Conservation (phyloP, 1,140 invertebrate genomes). For the Papilio machaon region DNA sequence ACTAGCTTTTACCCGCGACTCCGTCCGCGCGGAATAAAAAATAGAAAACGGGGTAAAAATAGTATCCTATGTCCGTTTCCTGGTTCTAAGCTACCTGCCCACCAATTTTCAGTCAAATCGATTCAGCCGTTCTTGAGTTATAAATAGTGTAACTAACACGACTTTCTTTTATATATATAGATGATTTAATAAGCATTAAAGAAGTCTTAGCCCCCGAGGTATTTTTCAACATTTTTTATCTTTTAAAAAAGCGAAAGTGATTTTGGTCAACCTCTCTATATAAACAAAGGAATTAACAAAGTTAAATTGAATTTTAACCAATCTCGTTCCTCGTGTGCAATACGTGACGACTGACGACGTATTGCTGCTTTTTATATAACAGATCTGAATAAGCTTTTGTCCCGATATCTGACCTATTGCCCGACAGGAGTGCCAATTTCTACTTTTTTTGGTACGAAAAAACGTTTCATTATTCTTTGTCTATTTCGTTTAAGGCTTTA, state of each 20-base stretch:
- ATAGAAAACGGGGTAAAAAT: no score
- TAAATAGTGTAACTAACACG: no score
- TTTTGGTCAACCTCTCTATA: not conserved
- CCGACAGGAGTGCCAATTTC: not conserved
- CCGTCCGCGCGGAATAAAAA: no score
- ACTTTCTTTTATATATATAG: no score
- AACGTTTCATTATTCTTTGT: no score
- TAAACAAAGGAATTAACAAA: not conserved
- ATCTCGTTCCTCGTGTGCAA: not conserved
- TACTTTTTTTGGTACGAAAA: not conserved
- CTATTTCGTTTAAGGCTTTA: not conserved
- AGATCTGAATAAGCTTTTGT: slow-evolving; percentile 3
- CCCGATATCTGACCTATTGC: not conserved
- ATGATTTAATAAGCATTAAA: no score
- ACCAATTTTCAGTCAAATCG: no score
- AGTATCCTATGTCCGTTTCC: no score
- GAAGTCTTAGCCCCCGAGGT: no score
- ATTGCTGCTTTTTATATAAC: not conserved
- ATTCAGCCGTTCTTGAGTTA: no score
- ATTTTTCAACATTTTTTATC: not conserved
- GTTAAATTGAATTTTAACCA: slow-evolving; percentile 27
- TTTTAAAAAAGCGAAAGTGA: not conserved
- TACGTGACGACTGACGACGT: slow-evolving; percentile 15
- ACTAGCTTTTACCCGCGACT: no score
- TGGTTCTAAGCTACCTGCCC: no score